Base-by-base conservation (phyloP, 2,113 vertebrate genomes). In the Oenanthe oenanthe region DNA sequence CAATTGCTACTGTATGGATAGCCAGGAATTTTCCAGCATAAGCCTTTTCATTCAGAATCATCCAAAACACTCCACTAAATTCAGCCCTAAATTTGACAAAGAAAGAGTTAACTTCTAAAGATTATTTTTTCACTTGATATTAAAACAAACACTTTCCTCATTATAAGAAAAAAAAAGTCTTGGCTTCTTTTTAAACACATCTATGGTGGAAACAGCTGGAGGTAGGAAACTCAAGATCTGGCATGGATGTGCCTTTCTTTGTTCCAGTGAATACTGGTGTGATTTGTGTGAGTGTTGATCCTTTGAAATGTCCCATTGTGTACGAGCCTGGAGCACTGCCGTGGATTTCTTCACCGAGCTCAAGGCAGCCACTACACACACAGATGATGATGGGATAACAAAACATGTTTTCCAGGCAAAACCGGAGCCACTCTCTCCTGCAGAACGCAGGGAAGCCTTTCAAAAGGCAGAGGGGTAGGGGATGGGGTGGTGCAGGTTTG, bases 181-280 rank as follows among this genome's bases (percentile, higher is more conserved):
- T 92, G 89, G 94, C 91, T 65, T 92, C 72, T 92, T 96, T 96
- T 90, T 84, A 94, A 96, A 96, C 93, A 95, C 81, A 95, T 81
- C 93, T 93, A 94, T 53, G 92, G 82, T 96, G 94, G 95, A 97
- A 96, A 94, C 94, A 96, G 96, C 94, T 95, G 94, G 94, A 94
- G 72, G 92, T 96, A 94, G 92, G 94, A 90, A 96, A 96, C 72
- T 93, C 88, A 96, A 95, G 92, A 97, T 96, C 93, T 96, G 93
- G 94, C 96, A 96, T 93, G 92, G 88, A 47, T 74, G 70, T 88
- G 95, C 93, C 93, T 96, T 77, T 81, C 93, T 95, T 95, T 96
- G 95, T 97, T 97, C 72, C 82, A 95, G 78, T 68, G 96, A 94
- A 80, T 68, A 71, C 82, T 90, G 75, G 40, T 88, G 61, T 93